These are phyloP conservation scores for Palloptera scutellata DNA, from an alignment of 2,888 invertebrate species.

Conservation along the genomic window DNA sequence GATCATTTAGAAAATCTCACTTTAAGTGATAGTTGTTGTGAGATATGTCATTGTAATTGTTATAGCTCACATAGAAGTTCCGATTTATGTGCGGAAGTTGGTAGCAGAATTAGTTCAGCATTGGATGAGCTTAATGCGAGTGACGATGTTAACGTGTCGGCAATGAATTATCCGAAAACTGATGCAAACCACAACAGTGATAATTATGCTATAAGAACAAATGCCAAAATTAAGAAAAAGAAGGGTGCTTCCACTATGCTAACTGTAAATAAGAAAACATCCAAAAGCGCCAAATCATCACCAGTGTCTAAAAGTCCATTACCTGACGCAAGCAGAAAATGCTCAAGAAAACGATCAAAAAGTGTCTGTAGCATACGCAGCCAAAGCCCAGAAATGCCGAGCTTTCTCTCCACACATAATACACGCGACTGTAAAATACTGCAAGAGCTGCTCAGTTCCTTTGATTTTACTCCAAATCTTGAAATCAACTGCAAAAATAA, in stretches of 20 bases:
- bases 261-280: not conserved
- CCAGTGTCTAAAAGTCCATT: slow-evolving; percentile 11
- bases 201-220: slow-evolving; percentile 25
- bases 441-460: slow-evolving; percentile 42
- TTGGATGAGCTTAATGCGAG: slow-evolving; percentile 23
- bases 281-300: slow-evolving; percentile 30
- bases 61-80: slow-evolving; percentile 56
- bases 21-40: slow-evolving; percentile 56
- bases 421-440: slow-evolving; percentile 56
- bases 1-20: slow-evolving; percentile 48
- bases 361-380: slow-evolving; percentile 51
- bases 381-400: slow-evolving; percentile 26
- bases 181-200: slow-evolving; percentile 36
- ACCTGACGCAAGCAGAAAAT: not conserved
- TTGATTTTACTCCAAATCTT: slow-evolving; percentile 40
- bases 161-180: slow-evolving; percentile 23
- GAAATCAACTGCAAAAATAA: slow-evolving; percentile 42
- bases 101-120: not conserved
- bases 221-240: not conserved
- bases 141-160: slow-evolving; percentile 40
- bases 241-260: not conserved
- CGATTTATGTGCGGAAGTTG: slow-evolving; percentile 36
- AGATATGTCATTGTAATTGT: slow-evolving; percentile 61
- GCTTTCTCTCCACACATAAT: slow-evolving; percentile 37
- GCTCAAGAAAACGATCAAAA: slow-evolving; percentile 47